A percentile compares a stretch with the other conserved stretches of the same genome.
Conservation (phyloP, 2,797 vertebrate species). For the Psittacula derbiana region DNA sequence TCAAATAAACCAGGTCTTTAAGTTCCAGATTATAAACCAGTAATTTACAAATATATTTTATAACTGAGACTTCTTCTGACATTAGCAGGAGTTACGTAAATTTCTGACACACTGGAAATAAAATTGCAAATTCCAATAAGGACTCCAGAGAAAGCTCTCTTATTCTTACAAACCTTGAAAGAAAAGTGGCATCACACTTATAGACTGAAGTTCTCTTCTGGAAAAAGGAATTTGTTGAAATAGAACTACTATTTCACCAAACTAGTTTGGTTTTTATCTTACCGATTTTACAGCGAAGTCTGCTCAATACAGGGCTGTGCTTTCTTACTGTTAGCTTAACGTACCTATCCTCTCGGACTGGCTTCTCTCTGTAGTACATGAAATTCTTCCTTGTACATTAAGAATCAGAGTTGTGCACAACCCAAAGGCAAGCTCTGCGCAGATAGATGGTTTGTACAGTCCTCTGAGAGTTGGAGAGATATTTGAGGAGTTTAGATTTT, state of each 20-base stretch:
- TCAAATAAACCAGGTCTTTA: not conserved
- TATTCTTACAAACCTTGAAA: not conserved
- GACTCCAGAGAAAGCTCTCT: not conserved
- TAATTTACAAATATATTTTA: not conserved
- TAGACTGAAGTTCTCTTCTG: not conserved
- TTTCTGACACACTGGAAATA: not conserved
- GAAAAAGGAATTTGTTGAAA: not conserved
- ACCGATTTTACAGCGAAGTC: not conserved
- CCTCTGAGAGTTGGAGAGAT: not conserved
- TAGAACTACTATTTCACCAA: not conserved
- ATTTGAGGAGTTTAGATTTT: not conserved
- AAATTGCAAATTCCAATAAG: not conserved
- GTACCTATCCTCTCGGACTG: not conserved
- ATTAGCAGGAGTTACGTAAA: not conserved
- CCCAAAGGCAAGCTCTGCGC: not conserved
- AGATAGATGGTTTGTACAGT: not conserved
- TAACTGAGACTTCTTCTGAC: not conserved
- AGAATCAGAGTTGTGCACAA: not conserved
- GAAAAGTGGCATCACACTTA: not conserved
- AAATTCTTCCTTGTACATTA: not conserved
- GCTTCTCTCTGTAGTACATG: not conserved
- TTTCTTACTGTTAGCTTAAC: not conserved
- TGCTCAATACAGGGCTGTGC: not conserved
- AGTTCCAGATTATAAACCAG: not conserved
- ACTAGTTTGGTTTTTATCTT: not conserved